Percentiles rank a stretch among this genome's conserved stretches.
Evolutionary conservation across 2,113 vertebrate species (phyloP).

Genomic region (Abramis brama): DNA sequence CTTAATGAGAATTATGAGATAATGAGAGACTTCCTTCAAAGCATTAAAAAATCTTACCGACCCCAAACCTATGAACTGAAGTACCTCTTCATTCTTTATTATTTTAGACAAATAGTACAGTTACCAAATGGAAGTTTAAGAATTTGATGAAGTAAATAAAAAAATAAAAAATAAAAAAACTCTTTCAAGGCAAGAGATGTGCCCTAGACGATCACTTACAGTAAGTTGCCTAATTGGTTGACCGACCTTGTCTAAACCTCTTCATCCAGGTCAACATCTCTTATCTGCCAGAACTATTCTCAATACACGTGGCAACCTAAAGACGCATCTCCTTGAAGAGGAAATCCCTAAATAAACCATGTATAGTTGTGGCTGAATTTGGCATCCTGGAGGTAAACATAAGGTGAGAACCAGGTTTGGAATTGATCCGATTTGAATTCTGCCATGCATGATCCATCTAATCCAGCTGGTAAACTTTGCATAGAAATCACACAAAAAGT

Average conservation of each 20-base stretch:
- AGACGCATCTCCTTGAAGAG: neutral
- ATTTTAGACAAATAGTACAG: neutral
- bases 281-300: conserved; percentile 2
- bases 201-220: neutral
- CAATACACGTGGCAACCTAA: neutral
- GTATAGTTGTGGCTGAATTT: neutral
- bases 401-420: conserved; percentile 15
- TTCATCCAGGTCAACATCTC: neutral
- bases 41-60: no score
- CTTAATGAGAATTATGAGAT: no score
- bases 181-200: neutral
- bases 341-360: conserved; percentile 1
- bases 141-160: no score
- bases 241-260: neutral
- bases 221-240: neutral
- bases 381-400: neutral
- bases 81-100: neutral
- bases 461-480: neutral
- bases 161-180: neutral
- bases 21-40: no score
- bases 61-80: no score
- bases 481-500: neutral
- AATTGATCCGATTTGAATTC: neutral
- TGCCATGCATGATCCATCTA: neutral
- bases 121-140: no score